A percentile compares a stretch with the other conserved stretches of the same genome.
phyloP scores from a whole-genome alignment of 2,113 vertebrate genomes.

The Phalacrocorax pelagicus region DNA sequence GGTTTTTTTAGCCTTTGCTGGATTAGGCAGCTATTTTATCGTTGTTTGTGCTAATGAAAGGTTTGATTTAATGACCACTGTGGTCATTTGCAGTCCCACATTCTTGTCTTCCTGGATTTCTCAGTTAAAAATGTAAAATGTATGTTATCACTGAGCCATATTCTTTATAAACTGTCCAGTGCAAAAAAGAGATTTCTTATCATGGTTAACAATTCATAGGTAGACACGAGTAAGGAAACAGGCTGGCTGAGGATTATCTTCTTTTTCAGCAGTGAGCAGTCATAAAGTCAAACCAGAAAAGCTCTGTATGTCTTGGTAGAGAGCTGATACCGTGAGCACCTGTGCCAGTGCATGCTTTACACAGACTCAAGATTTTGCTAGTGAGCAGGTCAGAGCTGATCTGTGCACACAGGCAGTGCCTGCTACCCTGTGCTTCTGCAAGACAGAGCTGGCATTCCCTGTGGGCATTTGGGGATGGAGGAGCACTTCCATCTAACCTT shows the following conservation, averaged over 20 bases:
- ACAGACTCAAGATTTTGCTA: not conserved
- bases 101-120: not conserved
- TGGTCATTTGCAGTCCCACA: not conserved
- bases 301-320: not conserved
- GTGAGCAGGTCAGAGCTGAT: not conserved
- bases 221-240: not conserved
- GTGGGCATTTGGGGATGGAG: not conserved
- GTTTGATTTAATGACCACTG: not conserved
- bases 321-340: fast-evolving
- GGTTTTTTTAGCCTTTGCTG: not conserved
- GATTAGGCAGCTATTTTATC: not conserved
- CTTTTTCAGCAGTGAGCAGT: not conserved
- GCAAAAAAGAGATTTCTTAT: not conserved
- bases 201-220: not conserved
- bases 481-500: not conserved
- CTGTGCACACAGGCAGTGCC: not conserved
- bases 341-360: fast-evolving
- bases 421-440: not conserved
- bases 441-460: not conserved
- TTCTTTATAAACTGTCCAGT: not conserved
- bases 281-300: not conserved
- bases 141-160: not conserved
- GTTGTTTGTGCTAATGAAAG: not conserved
- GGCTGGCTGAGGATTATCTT: not conserved
- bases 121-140: not conserved